phyloP scores from a whole-genome alignment of 2,113 vertebrate genomes.

The Ascaphus truei region DNA sequence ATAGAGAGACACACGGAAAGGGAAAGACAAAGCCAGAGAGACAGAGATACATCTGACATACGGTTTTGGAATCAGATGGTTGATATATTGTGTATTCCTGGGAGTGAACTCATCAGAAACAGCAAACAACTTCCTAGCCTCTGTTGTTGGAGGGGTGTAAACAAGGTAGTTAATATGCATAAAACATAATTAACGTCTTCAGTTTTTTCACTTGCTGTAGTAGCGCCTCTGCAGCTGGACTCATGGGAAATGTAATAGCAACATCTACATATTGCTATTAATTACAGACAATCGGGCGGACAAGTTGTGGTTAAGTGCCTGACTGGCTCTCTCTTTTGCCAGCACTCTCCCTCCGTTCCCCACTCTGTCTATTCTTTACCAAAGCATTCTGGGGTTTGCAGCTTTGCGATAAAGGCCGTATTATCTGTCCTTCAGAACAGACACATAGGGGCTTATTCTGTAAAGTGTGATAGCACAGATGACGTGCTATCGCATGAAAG shows the following conservation, averaged over 20 bases:
- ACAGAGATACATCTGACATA: constrained; percentile 11
- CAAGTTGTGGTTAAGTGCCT: constrained; percentile 26
- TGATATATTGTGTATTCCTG: constrained; percentile 24
- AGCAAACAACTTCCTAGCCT: constrained; percentile 38
- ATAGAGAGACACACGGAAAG: neutral
- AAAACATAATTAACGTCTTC: constrained; percentile 61
- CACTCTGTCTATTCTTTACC: neutral
- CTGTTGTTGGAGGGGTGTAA: constrained; percentile 55
- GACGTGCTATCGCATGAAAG: no score
- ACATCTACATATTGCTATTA: constrained; percentile 59
- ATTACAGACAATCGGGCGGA: constrained; percentile 59
- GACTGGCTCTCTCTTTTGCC: constrained; percentile 21
- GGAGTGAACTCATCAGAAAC: constrained; percentile 18
- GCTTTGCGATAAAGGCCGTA: no score
- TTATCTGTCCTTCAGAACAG: no score
- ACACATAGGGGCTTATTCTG: no score
- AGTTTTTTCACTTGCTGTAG: constrained; percentile 38
- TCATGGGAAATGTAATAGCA: constrained; percentile 60
- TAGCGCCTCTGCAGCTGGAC: constrained; percentile 52
- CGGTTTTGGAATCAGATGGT: constrained; percentile 5
- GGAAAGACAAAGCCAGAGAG: neutral
- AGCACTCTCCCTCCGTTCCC: constrained; percentile 2
- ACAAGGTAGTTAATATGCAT: constrained; percentile 65
- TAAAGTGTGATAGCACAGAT: no score
- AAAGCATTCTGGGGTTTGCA: no score